phyloP scores from a whole-genome alignment of 2,888 invertebrate species.

The Epinotia ramella region DNA sequence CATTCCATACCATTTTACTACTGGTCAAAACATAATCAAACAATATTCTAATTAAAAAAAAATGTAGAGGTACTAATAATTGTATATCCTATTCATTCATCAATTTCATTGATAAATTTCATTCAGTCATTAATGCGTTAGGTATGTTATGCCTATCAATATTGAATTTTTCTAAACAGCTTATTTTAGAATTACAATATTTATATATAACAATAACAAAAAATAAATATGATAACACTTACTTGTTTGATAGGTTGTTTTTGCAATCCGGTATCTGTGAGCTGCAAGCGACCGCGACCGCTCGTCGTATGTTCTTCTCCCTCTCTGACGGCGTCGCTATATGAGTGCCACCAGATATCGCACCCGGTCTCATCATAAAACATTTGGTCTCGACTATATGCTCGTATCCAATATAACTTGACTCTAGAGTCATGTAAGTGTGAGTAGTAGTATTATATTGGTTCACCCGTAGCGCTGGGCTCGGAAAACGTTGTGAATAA shows the following conservation, averaged over 20 bases:
- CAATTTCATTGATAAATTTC: not conserved
- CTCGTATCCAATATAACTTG: not conserved
- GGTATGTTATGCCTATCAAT: too few relatives aligned
- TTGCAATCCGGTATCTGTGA: slow-evolving; percentile 6
- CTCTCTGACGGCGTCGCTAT: slow-evolving; percentile 2
- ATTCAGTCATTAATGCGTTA: too few relatives aligned
- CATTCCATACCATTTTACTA: too few relatives aligned
- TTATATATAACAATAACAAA: not conserved
- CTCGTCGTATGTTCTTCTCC: not conserved
- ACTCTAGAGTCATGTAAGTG: not conserved
- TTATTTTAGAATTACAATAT: too few relatives aligned
- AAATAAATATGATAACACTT: slow-evolving; percentile 7
- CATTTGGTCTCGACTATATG: not conserved
- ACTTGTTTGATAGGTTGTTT: slow-evolving; percentile 16
- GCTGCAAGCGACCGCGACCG: slow-evolving; percentile 9
- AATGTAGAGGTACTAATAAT: not conserved
- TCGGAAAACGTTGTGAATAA: not conserved
- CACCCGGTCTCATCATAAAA: not conserved
- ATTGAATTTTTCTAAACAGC: too few relatives aligned
- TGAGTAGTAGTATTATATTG: not conserved
- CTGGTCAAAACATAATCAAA: too few relatives aligned
- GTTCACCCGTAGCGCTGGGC: not conserved
- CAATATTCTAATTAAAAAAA: too few relatives aligned
- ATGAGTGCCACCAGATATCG: slow-evolving; percentile 10
- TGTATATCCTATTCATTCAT: not conserved